Conservation (phyloP, 2,113 vertebrate species). For the Scytalopus superciliaris region DNA sequence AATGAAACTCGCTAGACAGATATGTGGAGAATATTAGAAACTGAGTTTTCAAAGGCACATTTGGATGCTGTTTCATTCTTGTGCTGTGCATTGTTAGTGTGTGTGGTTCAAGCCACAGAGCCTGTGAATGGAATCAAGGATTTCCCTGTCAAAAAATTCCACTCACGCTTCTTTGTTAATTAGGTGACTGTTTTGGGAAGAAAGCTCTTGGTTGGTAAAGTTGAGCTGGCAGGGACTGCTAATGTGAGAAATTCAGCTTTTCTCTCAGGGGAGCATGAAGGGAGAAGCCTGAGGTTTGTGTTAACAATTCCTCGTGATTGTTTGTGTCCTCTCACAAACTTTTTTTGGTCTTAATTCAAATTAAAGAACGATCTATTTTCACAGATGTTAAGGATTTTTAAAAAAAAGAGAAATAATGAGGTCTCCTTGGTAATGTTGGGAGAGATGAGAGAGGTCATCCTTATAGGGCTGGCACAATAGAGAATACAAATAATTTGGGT, state of each 20-base stretch:
- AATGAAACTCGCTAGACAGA: neutral
- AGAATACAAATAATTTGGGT: neutral
- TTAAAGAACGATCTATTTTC: neutral
- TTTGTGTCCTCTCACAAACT: neutral
- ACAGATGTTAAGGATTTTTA: neutral
- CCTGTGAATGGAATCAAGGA: neutral
- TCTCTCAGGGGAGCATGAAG: neutral
- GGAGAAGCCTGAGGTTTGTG: neutral
- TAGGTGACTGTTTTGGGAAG: neutral
- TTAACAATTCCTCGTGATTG: neutral
- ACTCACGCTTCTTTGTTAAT: neutral
- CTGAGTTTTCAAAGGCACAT: neutral
- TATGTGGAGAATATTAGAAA: neutral
- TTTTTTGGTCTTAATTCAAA: neutral
- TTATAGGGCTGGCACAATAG: neutral
- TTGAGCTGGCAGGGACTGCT: neutral
- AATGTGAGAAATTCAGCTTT: neutral
- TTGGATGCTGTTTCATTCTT: neutral
- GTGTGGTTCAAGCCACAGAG: neutral
- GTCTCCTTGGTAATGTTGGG: neutral
- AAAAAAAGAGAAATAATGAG: neutral
- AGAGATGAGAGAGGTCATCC: neutral
- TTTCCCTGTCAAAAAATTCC: slow-evolving; percentile 33
- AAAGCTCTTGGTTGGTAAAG: neutral
- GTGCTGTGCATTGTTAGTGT: neutral